Percentiles rank a stretch among this genome's conserved stretches.
Conservation (phyloP, 1,140 invertebrate genomes). For the Helicoverpa zea region DNA sequence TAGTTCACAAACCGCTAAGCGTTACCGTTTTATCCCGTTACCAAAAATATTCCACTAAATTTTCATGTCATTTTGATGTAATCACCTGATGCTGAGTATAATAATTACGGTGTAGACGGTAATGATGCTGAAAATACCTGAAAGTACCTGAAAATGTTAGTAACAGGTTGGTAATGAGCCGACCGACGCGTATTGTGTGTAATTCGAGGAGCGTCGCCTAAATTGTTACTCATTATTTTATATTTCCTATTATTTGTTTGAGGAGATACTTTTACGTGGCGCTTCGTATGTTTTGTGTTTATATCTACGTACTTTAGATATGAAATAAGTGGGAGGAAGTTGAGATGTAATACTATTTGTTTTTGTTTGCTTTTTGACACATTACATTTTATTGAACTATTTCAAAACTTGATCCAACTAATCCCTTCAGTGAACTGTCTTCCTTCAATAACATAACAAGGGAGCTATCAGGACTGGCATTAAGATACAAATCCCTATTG, state of each 20-base stretch:
- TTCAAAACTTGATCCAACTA: too few relatives aligned
- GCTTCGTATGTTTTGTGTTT: background rate
- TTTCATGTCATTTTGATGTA: slow-evolving; percentile 28
- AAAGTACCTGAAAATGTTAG: slow-evolving; percentile 31
- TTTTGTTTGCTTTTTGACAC: background rate
- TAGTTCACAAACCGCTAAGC: background rate
- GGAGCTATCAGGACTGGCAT: slow-evolving; percentile 2
- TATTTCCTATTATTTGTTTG: slow-evolving; percentile 31
- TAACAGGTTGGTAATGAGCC: slow-evolving; percentile 34
- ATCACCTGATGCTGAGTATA: slow-evolving; percentile 26
- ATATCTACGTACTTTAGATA: too few relatives aligned
- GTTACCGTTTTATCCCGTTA: background rate
- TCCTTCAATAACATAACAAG: background rate
- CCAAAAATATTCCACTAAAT: slow-evolving; percentile 14
- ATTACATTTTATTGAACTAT: too few relatives aligned
- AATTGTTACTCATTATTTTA: slow-evolving; percentile 39
- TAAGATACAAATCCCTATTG: slow-evolving; percentile 46
- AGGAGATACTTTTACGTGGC: background rate
- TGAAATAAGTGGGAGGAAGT: too few relatives aligned
- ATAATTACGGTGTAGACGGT: slow-evolving; percentile 21
- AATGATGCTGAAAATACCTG: slow-evolving; percentile 39
- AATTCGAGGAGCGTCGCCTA: slow-evolving; percentile 24
- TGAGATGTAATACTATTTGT: background rate
- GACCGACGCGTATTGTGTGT: slow-evolving; percentile 32
- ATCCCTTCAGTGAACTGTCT: background rate